Evolutionary conservation across 2,797 vertebrate species (phyloP).

Genomic region (Sebastes oblongus): DNA sequence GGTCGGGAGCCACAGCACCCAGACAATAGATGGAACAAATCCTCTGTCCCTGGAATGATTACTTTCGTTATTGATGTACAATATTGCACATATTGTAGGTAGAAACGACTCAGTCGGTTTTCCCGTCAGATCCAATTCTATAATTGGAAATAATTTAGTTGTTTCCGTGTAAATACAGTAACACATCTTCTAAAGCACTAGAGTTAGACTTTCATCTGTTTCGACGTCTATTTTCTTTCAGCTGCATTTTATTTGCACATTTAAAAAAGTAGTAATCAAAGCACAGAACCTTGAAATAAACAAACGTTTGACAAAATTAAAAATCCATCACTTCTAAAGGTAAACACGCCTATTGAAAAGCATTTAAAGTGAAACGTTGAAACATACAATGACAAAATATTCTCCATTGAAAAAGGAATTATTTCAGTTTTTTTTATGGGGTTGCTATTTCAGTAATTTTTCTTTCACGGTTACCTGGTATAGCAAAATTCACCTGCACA

Average conservation of each 20-base stretch:
- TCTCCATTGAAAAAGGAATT: not conserved
- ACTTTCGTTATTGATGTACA: not conserved
- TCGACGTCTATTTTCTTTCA: not conserved
- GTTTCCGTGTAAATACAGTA: not conserved
- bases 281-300: constrained; percentile 16
- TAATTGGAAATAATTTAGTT: not conserved
- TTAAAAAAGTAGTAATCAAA: constrained; percentile 3
- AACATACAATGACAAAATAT: not conserved
- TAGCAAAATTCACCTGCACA: not conserved
- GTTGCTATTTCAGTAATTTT: not conserved
- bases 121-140: not conserved
- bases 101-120: not conserved
- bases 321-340: not conserved
- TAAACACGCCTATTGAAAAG: not conserved
- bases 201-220: not conserved
- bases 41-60: not conserved
- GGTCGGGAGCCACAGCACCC: constrained; percentile 13
- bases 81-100: not conserved
- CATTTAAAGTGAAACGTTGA: not conserved
- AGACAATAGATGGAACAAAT: constrained; percentile 32
- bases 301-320: not conserved
- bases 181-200: not conserved
- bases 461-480: not conserved
- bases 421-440: not conserved
- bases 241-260: not conserved